Base-by-base conservation (phyloP, 2,797 vertebrate species). In the Danio kyathit region DNA sequence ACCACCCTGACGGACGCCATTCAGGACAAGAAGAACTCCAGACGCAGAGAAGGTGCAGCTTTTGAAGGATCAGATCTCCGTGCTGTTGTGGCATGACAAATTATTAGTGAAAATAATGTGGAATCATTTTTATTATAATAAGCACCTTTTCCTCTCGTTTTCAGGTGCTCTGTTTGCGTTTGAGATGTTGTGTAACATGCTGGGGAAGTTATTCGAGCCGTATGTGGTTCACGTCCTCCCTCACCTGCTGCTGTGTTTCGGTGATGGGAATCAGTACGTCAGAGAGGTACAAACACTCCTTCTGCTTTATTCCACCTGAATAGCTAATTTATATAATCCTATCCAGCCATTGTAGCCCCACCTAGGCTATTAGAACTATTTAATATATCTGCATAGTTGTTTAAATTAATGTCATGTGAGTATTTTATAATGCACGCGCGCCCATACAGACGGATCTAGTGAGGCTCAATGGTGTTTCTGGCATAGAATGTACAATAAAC, bases 151-250 rank as follows among this genome's bases (percentile, higher is more conserved):
- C n/a, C n/a, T n/a, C n/a, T n/a, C n/a, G n/a, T 44, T 21, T 59
- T 10, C 84, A 99, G 98, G 98, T 56, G 93, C 98, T 9, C 92
- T 99, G 79, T 99, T 99, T 94, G 97, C 98, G 59, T 99, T 99
- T 0, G 98, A 99, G 94, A 99, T 99, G 98, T 94, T 99, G 74
- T 99, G 98, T 74, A 98, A 95, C 90, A 99, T 99, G 98, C 90
- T 99, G 79, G 98, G 98, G 75, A 99, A 99, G 92, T 94, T 99
- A 64, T 99, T 99, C 70, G 98, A 99, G 89, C 98, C 97, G 0
- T 99, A 99, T 0, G 97, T 99, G 81, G 98, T 99, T 71, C 98
- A 99, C 0, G 98, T 99, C 43, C 91, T 99, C 60, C 98, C 98
- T 69, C 98, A 99, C 86, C 92, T 99, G 75, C 90, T 99, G 83